Conservation (phyloP, 2,113 vertebrate species). For the Morone chrysops region DNA sequence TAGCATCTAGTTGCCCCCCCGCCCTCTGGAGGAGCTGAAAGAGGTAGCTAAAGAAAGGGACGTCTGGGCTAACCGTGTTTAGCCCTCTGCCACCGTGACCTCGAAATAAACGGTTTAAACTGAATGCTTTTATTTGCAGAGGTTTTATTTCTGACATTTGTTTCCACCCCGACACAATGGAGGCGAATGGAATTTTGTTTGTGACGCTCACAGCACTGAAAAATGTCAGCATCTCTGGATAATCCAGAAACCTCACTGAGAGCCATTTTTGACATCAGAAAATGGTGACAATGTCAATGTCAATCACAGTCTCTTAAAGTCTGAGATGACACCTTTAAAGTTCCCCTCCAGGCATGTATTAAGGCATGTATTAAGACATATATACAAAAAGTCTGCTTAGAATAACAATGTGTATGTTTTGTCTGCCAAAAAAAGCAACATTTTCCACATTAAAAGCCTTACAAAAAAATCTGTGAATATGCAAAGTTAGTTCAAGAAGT, state of each 20-base stretch:
- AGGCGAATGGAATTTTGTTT: slow-evolving; percentile 3
- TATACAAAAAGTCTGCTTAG: no score
- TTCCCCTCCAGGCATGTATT: no score
- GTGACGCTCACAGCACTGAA: not conserved
- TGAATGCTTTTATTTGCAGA: slow-evolving; percentile 14
- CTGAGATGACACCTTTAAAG: no score
- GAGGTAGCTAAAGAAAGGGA: not conserved
- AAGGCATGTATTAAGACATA: no score
- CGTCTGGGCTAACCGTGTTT: not conserved
- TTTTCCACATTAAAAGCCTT: no score
- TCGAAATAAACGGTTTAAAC: not conserved
- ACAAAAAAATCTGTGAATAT: no score
- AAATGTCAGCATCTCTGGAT: not conserved
- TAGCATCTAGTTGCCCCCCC: not conserved
- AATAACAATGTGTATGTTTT: no score
- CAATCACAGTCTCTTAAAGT: no score
- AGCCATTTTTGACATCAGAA: not conserved
- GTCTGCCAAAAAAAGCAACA: no score
- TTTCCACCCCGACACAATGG: not conserved
- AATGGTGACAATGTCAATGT: not conserved
- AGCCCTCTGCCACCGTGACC: slow-evolving; percentile 9
- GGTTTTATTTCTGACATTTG: not conserved
- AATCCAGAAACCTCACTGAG: not conserved
- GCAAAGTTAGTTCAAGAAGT: no score
- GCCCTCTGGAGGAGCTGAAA: slow-evolving; percentile 4